Evolutionary conservation across 2,888 invertebrate genomes (phyloP).

Genomic region (Monoplex corrugatus): DNA sequence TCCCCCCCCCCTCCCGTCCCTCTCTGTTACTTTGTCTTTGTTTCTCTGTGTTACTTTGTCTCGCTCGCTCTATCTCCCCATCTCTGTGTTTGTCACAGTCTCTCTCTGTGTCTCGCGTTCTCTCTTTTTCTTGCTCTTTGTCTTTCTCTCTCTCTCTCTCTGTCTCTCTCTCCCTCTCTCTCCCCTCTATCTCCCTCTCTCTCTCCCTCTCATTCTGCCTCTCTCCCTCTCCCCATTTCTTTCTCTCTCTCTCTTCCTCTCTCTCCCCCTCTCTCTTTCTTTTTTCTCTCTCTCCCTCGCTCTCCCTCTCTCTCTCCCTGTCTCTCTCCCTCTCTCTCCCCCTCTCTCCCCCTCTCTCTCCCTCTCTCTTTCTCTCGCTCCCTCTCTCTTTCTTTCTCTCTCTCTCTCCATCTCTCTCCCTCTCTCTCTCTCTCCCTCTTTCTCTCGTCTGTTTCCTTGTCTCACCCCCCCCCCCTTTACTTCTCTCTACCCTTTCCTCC

Average conservation of each 20-base stretch:
- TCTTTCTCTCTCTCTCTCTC: not conserved
- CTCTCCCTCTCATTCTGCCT: not conserved
- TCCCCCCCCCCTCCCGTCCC: too few species aligned
- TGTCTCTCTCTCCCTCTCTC: not conserved
- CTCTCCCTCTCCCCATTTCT: not conserved
- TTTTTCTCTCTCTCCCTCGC: not conserved
- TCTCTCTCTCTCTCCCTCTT: not conserved
- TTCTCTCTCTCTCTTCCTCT: constrained; percentile 7
- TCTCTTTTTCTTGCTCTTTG: not conserved
- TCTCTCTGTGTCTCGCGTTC: not conserved
- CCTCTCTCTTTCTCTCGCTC: not conserved
- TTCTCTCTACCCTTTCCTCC: not conserved
- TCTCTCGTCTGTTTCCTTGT: not conserved
- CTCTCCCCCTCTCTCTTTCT: not conserved
- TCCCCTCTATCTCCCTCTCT: not conserved
- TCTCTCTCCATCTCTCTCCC: not conserved
- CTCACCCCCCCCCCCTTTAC: not conserved
- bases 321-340: not conserved
- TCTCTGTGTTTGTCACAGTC: too few species aligned
- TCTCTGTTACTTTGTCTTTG: too few species aligned
- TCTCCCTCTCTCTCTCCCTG: not conserved
- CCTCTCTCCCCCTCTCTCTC: not conserved
- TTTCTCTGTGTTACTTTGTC: too few species aligned
- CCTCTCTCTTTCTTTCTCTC: not conserved
- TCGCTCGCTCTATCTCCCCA: too few species aligned